Evolutionary conservation across 2,888 invertebrate species (phyloP).

Genomic region (Pterostichus niger): DNA sequence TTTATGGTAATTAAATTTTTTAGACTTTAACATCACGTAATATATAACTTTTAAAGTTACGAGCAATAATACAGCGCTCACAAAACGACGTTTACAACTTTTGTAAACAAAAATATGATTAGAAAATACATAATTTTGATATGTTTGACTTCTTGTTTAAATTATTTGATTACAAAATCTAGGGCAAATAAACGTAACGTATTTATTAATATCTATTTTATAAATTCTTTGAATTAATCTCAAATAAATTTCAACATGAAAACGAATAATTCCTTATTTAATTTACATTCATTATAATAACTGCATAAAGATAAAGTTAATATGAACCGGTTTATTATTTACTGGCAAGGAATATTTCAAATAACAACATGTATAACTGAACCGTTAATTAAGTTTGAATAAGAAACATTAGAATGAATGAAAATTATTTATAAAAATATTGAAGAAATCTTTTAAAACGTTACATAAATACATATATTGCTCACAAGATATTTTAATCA

Average conservation of each 20-base stretch:
- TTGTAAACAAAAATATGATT: slow-evolving; percentile 2
- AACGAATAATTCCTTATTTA: slow-evolving; percentile 15
- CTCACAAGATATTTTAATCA: no score
- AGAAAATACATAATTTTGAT: slow-evolving; percentile 2
- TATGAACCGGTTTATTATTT: neutral
- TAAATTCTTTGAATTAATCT: slow-evolving; percentile 9
- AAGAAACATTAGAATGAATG: neutral
- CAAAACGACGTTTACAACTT: neutral
- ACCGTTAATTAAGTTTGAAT: neutral
- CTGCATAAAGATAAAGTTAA: neutral
- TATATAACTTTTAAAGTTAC: neutral
- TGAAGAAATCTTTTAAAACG: neutral
- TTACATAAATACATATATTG: neutral
- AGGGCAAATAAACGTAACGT: neutral
- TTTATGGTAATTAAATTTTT: slow-evolving; percentile 22
- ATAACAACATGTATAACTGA: neutral
- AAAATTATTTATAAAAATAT: neutral
- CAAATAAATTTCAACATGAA: neutral
- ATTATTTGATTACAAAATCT: slow-evolving; percentile 4
- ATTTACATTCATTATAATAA: slow-evolving; percentile 4
- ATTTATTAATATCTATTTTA: neutral
- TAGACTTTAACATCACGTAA: slow-evolving; percentile 10
- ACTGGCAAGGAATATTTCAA: neutral
- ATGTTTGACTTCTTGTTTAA: slow-evolving; percentile 9
- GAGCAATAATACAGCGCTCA: neutral